These are phyloP conservation scores for Isaurus tuberculatus DNA, from an alignment of 92 coral and sea anemone species.

Conservation along the genomic window DNA sequence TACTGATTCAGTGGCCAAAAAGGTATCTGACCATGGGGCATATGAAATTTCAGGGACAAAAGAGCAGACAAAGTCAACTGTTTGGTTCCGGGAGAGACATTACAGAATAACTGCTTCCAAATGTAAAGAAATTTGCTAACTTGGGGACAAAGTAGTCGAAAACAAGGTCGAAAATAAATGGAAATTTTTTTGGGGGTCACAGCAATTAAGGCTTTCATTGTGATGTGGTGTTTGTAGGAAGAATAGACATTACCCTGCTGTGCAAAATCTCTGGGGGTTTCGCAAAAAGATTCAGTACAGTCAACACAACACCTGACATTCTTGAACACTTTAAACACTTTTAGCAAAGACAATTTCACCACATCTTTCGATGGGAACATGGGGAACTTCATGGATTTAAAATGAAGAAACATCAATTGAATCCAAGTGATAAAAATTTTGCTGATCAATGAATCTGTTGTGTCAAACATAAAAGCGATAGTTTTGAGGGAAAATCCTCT, in stretches of 20 bases:
- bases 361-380: constrained; percentile 51
- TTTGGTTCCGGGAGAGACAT: constrained; percentile 14
- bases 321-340: constrained; percentile 42
- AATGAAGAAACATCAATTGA: constrained; percentile 47
- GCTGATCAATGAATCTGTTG: constrained; percentile 43
- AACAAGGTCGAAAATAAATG: neutral
- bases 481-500: constrained; percentile 20
- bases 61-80: constrained; percentile 27
- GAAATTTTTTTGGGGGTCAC: constrained; percentile 43
- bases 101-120: constrained; percentile 48
- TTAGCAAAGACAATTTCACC: constrained; percentile 32
- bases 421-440: constrained; percentile 50
- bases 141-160: constrained; percentile 25
- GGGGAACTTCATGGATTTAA: constrained; percentile 26
- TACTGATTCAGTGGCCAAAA: constrained; percentile 6
- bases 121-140: constrained; percentile 20
- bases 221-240: constrained; percentile 51
- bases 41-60: constrained; percentile 29
- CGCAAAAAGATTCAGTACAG: constrained; percentile 52
- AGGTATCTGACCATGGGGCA: constrained; percentile 20
- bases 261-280: constrained; percentile 39
- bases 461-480: constrained; percentile 21
- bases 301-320: constrained; percentile 58
- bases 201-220: constrained; percentile 41
- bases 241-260: constrained; percentile 57